phyloP scores from a whole-genome alignment of 2,888 invertebrate genomes.

The Mesochorus sp. region DNA sequence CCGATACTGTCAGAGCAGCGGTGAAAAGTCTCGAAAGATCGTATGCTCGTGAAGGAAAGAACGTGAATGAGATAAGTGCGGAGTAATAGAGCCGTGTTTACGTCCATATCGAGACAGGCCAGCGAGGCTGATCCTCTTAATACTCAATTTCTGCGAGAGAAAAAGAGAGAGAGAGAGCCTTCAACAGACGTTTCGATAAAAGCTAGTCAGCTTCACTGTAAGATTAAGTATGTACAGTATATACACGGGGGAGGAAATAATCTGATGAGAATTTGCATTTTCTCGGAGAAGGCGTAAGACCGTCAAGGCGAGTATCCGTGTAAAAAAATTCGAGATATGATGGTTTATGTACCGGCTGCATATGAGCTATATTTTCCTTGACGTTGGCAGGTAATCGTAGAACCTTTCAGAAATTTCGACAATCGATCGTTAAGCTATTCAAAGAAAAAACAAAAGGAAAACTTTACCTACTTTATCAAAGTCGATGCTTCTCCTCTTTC shows the following conservation, averaged over 20 bases:
- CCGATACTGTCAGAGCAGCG: conserved; percentile 26
- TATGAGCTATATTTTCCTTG: neutral
- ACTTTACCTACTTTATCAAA: too few relatives aligned
- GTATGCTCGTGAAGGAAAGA: conserved; percentile 45
- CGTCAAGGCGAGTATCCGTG: conserved; percentile 12
- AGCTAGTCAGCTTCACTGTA: conserved; percentile 35
- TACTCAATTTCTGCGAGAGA: conserved; percentile 26
- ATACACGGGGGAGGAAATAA: conserved; percentile 64
- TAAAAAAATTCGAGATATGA: neutral
- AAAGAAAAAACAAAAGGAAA: too few relatives aligned
- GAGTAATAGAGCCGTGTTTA: conserved; percentile 73
- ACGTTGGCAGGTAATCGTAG: neutral
- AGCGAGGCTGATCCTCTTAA: conserved; percentile 39
- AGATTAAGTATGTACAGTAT: neutral
- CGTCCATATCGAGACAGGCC: conserved; percentile 5
- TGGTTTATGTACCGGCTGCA: conserved; percentile 17
- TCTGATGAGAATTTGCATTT: conserved; percentile 74
- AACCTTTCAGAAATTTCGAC: neutral
- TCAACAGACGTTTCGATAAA: conserved; percentile 30
- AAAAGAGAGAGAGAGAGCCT: too few relatives aligned
- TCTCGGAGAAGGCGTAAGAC: conserved; percentile 38
- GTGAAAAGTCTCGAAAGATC: conserved; percentile 34
- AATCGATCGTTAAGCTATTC: conserved; percentile 20
- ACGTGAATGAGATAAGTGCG: conserved; percentile 64
- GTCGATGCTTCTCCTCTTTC: too few relatives aligned